These are phyloP conservation scores for Griposia aprilina DNA, from an alignment of 2,888 invertebrate species.

Conservation along the genomic window DNA sequence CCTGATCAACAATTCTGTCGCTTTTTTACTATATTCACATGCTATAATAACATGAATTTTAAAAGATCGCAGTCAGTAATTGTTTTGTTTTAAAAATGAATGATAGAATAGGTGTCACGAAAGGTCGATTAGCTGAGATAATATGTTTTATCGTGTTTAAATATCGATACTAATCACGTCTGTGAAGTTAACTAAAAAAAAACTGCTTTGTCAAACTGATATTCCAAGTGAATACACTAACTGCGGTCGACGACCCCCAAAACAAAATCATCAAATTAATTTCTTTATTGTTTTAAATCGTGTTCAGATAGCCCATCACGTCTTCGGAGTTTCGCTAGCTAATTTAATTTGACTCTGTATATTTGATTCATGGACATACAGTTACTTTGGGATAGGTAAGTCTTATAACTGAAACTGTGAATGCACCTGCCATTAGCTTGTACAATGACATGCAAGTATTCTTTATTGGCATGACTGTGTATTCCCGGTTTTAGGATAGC, in stretches of 20 bases:
- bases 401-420: background rate
- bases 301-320: no score
- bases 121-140: constrained; percentile 1
- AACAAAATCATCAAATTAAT: no score
- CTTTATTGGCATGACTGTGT: background rate
- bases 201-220: no score
- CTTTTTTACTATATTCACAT: constrained; percentile 19
- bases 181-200: no score
- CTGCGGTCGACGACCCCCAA: no score
- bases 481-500: background rate
- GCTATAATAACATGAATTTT: constrained; percentile 17
- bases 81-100: background rate
- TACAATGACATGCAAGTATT: background rate
- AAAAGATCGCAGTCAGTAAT: background rate
- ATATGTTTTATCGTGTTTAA: no score
- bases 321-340: no score
- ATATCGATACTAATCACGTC: no score
- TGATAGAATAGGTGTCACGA: background rate
- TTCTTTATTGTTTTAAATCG: no score
- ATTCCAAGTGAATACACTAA: no score
- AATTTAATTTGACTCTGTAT: no score
- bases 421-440: background rate
- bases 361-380: no score
- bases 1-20: constrained; percentile 10
- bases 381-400: background rate